Evolutionary conservation across 2,888 invertebrate genomes (phyloP).

Genomic region (Pristionchus fissidentatus): DNA sequence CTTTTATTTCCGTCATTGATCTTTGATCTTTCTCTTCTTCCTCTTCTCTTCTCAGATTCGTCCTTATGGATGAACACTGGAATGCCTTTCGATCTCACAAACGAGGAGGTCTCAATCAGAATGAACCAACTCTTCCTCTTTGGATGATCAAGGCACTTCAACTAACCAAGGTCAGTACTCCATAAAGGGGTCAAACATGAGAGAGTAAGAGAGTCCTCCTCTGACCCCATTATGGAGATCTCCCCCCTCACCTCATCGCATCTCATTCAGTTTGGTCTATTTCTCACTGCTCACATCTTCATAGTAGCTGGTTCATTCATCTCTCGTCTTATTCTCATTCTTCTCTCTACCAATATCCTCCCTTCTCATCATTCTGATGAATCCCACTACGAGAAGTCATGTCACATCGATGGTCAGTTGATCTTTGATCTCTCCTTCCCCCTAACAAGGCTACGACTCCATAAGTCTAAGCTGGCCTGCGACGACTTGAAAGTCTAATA

Average conservation of each 20-base stretch:
- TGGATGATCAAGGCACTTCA: conserved; percentile 66
- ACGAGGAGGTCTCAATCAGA: conserved; percentile 52
- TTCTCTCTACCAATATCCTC: conserved; percentile 68
- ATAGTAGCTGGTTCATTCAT: conserved; percentile 54
- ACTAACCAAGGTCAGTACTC: conserved; percentile 56
- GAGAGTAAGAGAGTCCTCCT: not conserved
- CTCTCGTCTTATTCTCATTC: conserved; percentile 64
- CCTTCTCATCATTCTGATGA: conserved; percentile 48
- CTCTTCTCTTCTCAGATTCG: not conserved
- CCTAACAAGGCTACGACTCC: not conserved
- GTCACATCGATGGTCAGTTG: conserved; percentile 42
- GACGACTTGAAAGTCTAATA: not conserved
- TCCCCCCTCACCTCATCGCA: not conserved
- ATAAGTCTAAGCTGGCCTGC: not conserved
- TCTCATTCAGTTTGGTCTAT: conserved; percentile 2
- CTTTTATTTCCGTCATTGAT: too few species aligned
- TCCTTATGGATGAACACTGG: conserved; percentile 52
- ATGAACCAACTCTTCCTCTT: conserved; percentile 59
- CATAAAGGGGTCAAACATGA: not conserved
- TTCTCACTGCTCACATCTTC: conserved; percentile 33
- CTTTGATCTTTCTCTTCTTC: not conserved
- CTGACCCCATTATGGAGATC: not conserved
- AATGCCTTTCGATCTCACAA: conserved; percentile 67
- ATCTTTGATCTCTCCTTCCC: conserved; percentile 3
- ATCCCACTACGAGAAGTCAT: conserved; percentile 27